Base-by-base conservation (phyloP, 2,888 invertebrate species). In the Dorcus hopei region DNA sequence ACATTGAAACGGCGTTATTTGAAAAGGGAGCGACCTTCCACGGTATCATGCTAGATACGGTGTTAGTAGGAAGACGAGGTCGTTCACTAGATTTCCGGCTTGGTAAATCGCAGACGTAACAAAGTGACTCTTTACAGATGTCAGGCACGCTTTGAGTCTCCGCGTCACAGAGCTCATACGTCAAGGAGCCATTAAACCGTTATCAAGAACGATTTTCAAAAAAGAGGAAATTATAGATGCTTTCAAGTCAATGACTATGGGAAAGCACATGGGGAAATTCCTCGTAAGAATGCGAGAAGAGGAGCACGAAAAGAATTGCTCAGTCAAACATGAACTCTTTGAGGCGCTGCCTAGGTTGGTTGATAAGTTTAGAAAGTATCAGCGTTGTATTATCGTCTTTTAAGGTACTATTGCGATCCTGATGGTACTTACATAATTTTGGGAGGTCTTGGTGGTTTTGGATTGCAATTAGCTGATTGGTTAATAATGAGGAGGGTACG, bases 381-480 rank as follows among this genome's bases (percentile, higher is more conserved):
- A 9, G 7, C 9, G 3, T 47, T 47, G 3, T 5, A 9, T 33
- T 7, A 14, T 62, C 59, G 8, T 47, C 63, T 14, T 49, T 57
- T 64, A 38, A 67, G 70, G 63, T 70, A 50, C 39, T 45, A 53
- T 40, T 50, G 52, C 14, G 43, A 53, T 42, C 53, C 52, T 7
- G 45, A 52, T 19, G 39, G 38, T 16, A 52, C 53, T 3, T 52
- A 54, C 16, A 70, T 91, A 0, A 82, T 91, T 3, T 81, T 87
- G 1, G 91, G 91, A 9, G 95, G 96, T 49, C 81, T 97, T 0
- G 97, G 97, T 45, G 96, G 96, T 0, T 93, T 97, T 72, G 96
- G 96, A 4, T 80, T 97, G 50, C 96, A 97, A 75, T 77, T 96
- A 50, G 87, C 89, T 0, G 90, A 93, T 70, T 95, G 93, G 93